phyloP scores from a whole-genome alignment of 2,888 invertebrate species.

The Cataglyphis rosenhaueri region DNA sequence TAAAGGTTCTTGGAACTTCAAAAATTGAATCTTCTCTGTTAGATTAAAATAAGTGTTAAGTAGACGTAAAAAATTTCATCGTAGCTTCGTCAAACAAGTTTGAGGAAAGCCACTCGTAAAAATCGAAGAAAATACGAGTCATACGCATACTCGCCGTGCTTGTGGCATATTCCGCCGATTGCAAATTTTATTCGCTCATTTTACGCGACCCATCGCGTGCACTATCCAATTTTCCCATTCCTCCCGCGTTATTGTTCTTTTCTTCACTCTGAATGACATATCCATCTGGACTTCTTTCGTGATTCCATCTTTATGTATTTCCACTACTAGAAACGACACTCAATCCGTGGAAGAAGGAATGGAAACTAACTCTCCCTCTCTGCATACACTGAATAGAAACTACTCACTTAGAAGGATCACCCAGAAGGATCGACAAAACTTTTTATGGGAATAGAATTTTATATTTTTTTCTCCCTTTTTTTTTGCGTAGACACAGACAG shows the following conservation, averaged over 20 bases:
- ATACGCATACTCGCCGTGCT: not conserved
- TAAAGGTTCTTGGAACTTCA: not conserved
- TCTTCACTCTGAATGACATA: not conserved
- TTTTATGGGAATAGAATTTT: slow-evolving; percentile 7
- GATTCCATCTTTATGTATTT: not conserved
- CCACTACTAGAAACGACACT: not conserved
- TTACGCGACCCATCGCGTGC: not conserved
- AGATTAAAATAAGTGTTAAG: not conserved
- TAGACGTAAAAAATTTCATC: not conserved
- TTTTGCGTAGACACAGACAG: too few relatives aligned
- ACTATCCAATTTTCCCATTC: not conserved
- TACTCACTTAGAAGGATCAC: slow-evolving; percentile 11
- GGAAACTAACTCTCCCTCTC: not conserved
- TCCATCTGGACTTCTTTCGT: not conserved
- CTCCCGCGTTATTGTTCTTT: slow-evolving; percentile 7
- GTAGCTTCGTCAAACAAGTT: not conserved
- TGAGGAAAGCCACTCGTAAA: not conserved
- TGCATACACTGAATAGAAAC: slow-evolving; percentile 22
- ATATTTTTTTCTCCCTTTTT: not conserved
- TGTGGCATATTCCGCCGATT: not conserved
- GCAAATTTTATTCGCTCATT: slow-evolving; percentile 28
- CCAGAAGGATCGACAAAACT: not conserved
- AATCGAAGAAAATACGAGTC: not conserved
- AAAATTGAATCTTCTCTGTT: not conserved
- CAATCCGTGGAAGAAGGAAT: not conserved